Evolutionary conservation across 2,113 vertebrate genomes (phyloP).

Genomic region (Puma concolor): DNA sequence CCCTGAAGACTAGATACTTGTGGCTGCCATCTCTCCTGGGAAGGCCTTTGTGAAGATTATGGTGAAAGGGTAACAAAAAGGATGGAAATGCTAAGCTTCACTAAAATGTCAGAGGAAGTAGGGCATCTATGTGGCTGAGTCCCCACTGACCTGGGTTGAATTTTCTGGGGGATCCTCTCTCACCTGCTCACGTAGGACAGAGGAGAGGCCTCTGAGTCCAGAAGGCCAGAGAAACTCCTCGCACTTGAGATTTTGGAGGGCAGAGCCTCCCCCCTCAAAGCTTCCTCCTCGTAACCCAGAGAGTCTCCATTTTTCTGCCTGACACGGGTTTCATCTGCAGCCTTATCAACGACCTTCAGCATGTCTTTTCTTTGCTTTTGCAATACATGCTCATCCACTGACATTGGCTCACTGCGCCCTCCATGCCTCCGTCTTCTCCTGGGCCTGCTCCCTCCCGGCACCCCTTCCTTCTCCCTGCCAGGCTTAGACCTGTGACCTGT

Average conservation of each 20-base stretch:
- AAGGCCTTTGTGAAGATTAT: background rate
- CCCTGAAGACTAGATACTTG: background rate
- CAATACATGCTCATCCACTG: too few relatives aligned
- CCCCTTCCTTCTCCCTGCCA: background rate
- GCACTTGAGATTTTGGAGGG: background rate
- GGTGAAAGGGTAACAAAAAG: too few relatives aligned
- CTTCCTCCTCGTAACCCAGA: background rate
- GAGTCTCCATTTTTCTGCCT: background rate
- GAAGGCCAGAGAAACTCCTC: background rate
- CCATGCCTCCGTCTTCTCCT: background rate
- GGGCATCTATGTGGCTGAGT: background rate
- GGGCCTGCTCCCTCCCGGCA: background rate
- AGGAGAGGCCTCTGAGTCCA: rapidly evolving
- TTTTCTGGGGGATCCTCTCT: background rate
- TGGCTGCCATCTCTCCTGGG: background rate
- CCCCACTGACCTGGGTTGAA: rapidly evolving
- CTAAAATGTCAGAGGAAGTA: background rate
- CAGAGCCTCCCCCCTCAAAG: background rate
- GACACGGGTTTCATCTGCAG: background rate
- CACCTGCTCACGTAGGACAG: background rate
- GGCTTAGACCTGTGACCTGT: background rate
- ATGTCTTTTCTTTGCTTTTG: background rate
- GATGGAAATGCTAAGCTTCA: background rate
- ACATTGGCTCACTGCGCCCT: rapidly evolving
- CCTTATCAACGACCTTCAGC: background rate